Base-by-base conservation (phyloP, 1,140 invertebrate species). In the Notospermus geniculatus region DNA sequence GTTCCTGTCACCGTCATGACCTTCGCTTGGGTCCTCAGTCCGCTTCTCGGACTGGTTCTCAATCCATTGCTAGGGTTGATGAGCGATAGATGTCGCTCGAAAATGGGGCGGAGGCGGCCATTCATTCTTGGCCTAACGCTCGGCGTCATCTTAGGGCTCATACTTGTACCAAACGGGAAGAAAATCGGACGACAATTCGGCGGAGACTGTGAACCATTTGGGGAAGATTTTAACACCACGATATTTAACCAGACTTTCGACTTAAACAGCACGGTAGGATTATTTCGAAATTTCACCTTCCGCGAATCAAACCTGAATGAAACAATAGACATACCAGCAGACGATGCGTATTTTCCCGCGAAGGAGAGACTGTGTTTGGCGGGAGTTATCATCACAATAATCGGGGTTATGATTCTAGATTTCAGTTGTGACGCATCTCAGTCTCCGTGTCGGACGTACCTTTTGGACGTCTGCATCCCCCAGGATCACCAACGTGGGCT, bases 361-460 rank as follows among this genome's bases (percentile, higher is more conserved):
- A 4, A 7, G 5, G 15, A 36, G 4, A 4, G 4, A 4, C 4
- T 36, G 5, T 50, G 46, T n/a, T 9, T n/a, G n/a, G 9, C 9
- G n/a, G 91, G 91, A 2, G 88, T 97, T 32, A 86, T 95, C 70
- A 92, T 98, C 68, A 97, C 94, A 0, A 88, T 97, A 45, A 73
- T 97, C 0, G 95, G 95, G 13, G 96, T 95, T 0, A 91, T 95
- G 29, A 80, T 97, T 11, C 82, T 97, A 28, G 95, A 98, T 80
- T 97, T 97, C 79, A 92, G 95, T 78, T 94, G 94, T 0, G 94
- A 97, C 76, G 92, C 93, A 30, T 97, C 94, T 71, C 95, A 97
- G 79, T 95, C 92, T 74, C 95, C 95, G 0, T 87, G 92, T 0
- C 84, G 95, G 67, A 91, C 95, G 36, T 97, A 95, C 83, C 84